phyloP scores from a whole-genome alignment of 2,888 invertebrate species.

The Agriopis marginaria region DNA sequence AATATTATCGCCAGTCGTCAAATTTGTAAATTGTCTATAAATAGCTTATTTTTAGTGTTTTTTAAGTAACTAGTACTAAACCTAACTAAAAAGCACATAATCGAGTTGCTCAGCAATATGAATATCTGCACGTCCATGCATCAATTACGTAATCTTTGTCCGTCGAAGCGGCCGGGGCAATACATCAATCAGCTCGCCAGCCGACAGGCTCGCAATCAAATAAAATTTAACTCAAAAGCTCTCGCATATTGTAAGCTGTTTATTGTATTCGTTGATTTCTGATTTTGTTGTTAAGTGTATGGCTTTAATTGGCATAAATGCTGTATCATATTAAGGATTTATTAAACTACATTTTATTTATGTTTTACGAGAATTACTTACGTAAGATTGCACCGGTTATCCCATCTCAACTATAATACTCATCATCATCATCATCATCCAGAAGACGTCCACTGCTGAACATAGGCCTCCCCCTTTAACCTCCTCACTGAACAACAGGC shows the following conservation, averaged over 20 bases:
- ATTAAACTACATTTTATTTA: not conserved
- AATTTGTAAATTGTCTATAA: too few species aligned
- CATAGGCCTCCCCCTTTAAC: too few species aligned
- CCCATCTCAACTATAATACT: too few species aligned
- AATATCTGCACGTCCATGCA: conserved; percentile 61
- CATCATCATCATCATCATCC: too few species aligned
- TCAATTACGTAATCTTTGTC: conserved; percentile 75
- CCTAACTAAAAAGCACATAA: conserved; percentile 19
- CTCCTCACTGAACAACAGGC: too few species aligned
- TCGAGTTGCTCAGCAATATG: conserved; percentile 46
- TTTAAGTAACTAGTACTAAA: too few species aligned
- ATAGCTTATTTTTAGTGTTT: not conserved
- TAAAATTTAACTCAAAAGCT: conserved; percentile 82
- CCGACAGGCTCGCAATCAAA: conserved; percentile 80
- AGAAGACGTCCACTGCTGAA: too few species aligned
- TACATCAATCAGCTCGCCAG: conserved; percentile 79
- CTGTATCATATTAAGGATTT: conserved; percentile 3
- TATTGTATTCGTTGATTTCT: conserved; percentile 46
- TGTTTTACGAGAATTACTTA: too few species aligned
- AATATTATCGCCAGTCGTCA: too few species aligned
- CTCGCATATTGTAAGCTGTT: conserved; percentile 51
- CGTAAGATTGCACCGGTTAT: too few species aligned
- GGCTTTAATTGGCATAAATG: conserved; percentile 27
- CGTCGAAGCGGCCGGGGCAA: conserved; percentile 63
- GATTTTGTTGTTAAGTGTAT: conserved; percentile 35